Conservation (phyloP, 2,797 vertebrate genomes). For the Karalla daura region DNA sequence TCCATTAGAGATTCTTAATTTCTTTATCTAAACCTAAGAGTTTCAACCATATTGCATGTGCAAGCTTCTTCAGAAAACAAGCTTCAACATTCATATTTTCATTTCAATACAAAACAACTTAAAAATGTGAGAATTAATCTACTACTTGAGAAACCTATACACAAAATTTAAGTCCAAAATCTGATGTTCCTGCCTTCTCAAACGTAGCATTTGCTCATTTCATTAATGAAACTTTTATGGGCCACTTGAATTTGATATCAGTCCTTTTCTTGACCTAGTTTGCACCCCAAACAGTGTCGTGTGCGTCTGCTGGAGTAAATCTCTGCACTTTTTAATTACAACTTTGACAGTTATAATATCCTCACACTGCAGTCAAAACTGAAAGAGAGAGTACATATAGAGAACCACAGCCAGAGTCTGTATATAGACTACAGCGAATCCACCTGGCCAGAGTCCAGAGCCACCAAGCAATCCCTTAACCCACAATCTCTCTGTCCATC, state of each 20-base stretch:
- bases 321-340: too few relatives aligned
- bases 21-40: too few relatives aligned
- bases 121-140: neutral
- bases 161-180: neutral
- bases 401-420: neutral
- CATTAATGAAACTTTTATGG: neutral
- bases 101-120: too few relatives aligned
- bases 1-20: too few relatives aligned
- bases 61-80: too few relatives aligned
- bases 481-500: slow-evolving; percentile 64
- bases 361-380: neutral
- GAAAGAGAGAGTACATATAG: neutral
- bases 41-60: too few relatives aligned
- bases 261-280: too few relatives aligned
- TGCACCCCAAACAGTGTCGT: too few relatives aligned
- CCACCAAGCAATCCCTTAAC: slow-evolving; percentile 66
- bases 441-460: slow-evolving; percentile 58
- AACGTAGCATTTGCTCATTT: neutral
- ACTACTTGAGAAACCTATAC: neutral
- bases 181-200: neutral
- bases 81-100: neutral
- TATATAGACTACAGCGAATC: slow-evolving; percentile 26
- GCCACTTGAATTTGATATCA: neutral
- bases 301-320: too few relatives aligned
- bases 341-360: too few relatives aligned